Evolutionary conservation across 2,797 vertebrate genomes (phyloP).

Genomic region (Hephaestus fuliginosus): DNA sequence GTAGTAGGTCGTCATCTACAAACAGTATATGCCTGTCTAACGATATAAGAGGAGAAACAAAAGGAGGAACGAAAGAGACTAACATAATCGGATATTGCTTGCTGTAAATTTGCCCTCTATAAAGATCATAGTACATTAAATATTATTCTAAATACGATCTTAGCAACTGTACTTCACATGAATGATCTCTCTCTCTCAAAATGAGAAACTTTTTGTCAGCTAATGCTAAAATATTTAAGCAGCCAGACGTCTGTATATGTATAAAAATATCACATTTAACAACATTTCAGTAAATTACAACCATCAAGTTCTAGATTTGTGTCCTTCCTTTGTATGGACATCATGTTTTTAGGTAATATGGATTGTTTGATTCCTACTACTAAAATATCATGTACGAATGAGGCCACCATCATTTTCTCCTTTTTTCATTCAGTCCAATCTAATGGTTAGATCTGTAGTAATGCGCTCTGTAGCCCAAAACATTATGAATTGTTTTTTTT

Average conservation of each 20-base stretch:
- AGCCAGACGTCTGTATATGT: neutral
- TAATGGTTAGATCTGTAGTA: slow-evolving; percentile 81
- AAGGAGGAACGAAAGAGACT: neutral
- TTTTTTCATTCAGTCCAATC: slow-evolving; percentile 78
- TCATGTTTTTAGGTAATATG: neutral
- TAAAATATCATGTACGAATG: slow-evolving; percentile 58
- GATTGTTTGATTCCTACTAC: slow-evolving; percentile 44
- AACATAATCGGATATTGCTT: neutral
- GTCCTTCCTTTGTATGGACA: slow-evolving; percentile 11
- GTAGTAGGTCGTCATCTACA: neutral
- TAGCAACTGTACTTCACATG: neutral
- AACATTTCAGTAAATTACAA: slow-evolving; percentile 11
- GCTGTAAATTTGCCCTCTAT: neutral
- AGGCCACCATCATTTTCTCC: slow-evolving; percentile 75
- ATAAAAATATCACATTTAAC: slow-evolving; percentile 19
- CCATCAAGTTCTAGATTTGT: slow-evolving; percentile 11
- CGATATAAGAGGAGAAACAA: neutral
- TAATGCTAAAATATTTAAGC: neutral
- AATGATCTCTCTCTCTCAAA: neutral
- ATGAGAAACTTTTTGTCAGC: neutral
- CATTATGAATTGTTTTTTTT: slow-evolving; percentile 26
- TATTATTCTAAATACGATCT: slow-evolving; percentile 11
- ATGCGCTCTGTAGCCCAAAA: slow-evolving; percentile 49
- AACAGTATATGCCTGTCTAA: neutral
- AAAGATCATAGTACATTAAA: neutral